Conservation (phyloP, 2,888 invertebrate species). For the Dolomedes plantarius region DNA sequence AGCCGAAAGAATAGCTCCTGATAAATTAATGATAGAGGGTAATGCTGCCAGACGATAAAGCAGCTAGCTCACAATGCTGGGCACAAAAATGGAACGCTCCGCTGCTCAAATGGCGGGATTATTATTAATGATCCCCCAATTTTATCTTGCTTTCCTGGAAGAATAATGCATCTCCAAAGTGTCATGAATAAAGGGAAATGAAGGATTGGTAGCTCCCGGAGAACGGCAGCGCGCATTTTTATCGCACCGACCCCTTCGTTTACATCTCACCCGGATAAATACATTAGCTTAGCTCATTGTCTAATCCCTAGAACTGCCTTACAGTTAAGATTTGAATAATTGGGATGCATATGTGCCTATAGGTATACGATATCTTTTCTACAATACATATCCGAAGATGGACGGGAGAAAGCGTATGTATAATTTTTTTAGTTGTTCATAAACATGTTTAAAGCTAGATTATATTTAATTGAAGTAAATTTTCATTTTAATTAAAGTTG, state of each 20-base stretch:
- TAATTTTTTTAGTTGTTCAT: too few species aligned
- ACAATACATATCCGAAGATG: too few species aligned
- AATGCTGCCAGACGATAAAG: conserved; percentile 12
- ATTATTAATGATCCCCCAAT: conserved; percentile 12
- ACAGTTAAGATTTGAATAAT: too few species aligned
- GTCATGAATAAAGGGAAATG: not conserved
- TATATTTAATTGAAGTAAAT: too few species aligned
- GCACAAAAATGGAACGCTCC: conserved; percentile 4
- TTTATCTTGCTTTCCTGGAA: conserved; percentile 1
- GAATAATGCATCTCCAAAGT: conserved; percentile 7
- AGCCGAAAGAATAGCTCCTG: conserved; percentile 1
- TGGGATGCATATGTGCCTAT: too few species aligned
- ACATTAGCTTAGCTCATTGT: too few species aligned
- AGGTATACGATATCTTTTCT: too few species aligned
- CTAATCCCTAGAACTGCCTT: too few species aligned
- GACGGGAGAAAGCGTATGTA: too few species aligned
- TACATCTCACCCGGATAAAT: not conserved
- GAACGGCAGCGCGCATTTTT: not conserved
- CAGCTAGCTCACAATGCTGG: not conserved
- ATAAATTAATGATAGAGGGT: conserved; percentile 1
- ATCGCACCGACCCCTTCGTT: not conserved
- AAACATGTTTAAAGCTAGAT: too few species aligned
- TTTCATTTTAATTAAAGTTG: too few species aligned
- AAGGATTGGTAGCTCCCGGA: not conserved
- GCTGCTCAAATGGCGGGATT: conserved; percentile 2